Percentiles rank a stretch among this genome's conserved stretches.
Evolutionary conservation across 2,113 vertebrate species (phyloP).

Genomic region (Corythoichthys intestinalis): DNA sequence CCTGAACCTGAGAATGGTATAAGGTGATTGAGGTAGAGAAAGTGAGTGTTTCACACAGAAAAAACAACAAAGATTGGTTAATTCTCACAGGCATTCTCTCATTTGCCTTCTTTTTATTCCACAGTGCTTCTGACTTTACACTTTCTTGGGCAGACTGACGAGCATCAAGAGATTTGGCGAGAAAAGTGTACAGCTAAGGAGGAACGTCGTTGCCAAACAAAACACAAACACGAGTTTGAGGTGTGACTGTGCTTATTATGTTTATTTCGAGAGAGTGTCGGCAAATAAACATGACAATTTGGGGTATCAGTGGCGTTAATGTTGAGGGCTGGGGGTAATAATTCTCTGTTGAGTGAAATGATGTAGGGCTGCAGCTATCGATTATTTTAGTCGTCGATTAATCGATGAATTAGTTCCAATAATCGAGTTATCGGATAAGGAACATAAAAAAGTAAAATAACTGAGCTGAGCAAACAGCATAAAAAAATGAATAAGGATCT

Average conservation of each 20-base stretch:
- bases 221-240: background rate
- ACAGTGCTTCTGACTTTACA: conserved; percentile 25
- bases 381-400: no score
- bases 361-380: no score
- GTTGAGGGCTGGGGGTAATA: background rate
- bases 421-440: no score
- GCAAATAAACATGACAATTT: background rate
- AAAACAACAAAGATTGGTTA: conserved; percentile 43
- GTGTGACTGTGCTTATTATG: background rate
- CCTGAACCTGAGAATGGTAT: conserved; percentile 60
- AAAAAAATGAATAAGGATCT: background rate
- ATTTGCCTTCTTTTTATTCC: conserved; percentile 32
- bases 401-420: no score
- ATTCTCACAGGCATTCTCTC: conserved; percentile 46
- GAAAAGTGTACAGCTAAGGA: no score
- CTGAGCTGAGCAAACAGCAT: no score
- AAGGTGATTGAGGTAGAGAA: conserved; percentile 57
- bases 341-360: no score
- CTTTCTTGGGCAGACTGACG: conserved; percentile 25
- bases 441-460: no score
- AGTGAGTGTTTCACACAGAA: conserved; percentile 53
- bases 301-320: background rate
- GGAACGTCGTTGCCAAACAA: background rate
- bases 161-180: conserved; percentile 5
- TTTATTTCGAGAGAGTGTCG: background rate